Percentiles rank a stretch among this genome's conserved stretches.
phyloP scores from a whole-genome alignment of 2,888 invertebrate species.

The Leptinotarsa peninsularis region DNA sequence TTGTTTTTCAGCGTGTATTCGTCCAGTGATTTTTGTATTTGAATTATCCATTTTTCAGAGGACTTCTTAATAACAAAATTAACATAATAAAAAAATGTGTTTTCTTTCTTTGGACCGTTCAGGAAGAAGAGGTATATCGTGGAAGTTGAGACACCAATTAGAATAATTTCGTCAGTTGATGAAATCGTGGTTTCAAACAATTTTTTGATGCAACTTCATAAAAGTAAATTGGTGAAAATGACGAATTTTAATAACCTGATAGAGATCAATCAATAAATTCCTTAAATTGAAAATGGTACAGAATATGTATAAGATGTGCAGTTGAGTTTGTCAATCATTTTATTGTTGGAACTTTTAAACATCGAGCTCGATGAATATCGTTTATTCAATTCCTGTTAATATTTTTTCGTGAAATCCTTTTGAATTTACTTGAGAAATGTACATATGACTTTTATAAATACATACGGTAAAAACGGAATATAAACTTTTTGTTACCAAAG shows the following conservation, averaged over 20 bases:
- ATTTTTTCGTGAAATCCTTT: too few relatives aligned
- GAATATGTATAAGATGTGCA: not conserved
- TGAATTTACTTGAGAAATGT: too few relatives aligned
- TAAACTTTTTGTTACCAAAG: too few relatives aligned
- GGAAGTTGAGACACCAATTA: not conserved
- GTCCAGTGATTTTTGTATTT: slow-evolving; percentile 25
- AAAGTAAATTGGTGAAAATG: not conserved
- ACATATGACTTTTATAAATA: too few relatives aligned
- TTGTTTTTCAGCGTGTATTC: slow-evolving; percentile 3
- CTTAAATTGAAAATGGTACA: not conserved
- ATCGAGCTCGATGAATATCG: too few relatives aligned
- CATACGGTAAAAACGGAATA: too few relatives aligned
- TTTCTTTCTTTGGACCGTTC: not conserved
- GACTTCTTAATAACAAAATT: too few relatives aligned
- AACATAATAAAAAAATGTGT: not conserved
- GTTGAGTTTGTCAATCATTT: too few relatives aligned
- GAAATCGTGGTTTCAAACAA: not conserved
- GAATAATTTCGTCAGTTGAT: not conserved
- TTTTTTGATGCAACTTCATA: not conserved
- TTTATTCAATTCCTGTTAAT: too few relatives aligned
- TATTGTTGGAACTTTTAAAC: too few relatives aligned
- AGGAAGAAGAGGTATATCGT: not conserved
- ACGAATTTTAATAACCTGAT: not conserved
- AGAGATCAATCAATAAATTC: not conserved
- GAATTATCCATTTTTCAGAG: slow-evolving; percentile 24